These are phyloP conservation scores for Diacarnus erythraeanus DNA, from an alignment of 37 sponge, comb jelly and placozoan genomes.

Conservation along the genomic window DNA sequence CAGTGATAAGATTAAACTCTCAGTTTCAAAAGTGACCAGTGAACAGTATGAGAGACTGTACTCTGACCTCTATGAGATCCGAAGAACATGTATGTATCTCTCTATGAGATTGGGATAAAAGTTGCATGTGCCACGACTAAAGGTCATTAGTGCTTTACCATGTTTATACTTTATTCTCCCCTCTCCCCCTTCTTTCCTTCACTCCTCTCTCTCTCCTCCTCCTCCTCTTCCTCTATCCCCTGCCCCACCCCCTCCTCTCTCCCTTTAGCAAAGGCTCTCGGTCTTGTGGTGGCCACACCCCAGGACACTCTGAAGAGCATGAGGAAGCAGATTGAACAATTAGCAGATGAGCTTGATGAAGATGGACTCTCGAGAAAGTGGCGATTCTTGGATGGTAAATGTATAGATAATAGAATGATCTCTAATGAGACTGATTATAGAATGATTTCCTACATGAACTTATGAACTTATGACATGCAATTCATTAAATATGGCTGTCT, in stretches of 20 bases:
- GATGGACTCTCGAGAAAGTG: slow-evolving; percentile 35
- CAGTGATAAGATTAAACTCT: slow-evolving; percentile 64
- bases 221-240: not conserved
- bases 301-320: slow-evolving; percentile 38
- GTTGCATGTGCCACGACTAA: no score
- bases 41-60: slow-evolving; percentile 62
- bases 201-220: not conserved
- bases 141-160: not conserved
- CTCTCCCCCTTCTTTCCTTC: slow-evolving; percentile 10
- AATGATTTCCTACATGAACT: no score
- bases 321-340: slow-evolving; percentile 40
- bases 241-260: not conserved
- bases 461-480: no score
- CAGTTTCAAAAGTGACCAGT: slow-evolving; percentile 62
- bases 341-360: not conserved
- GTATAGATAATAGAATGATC: no score
- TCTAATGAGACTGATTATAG: no score
- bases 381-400: slow-evolving; percentile 80
- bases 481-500: no score
- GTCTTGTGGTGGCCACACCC: slow-evolving; percentile 47
- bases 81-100: slow-evolving; percentile 41
- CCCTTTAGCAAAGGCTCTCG: slow-evolving; percentile 49
- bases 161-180: not conserved
- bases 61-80: slow-evolving; percentile 47
- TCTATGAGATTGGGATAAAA: no score